A percentile compares a stretch with the other conserved stretches of the same genome.
Conservation (phyloP, 2,113 vertebrate genomes). For the Hoplias malabaricus region DNA sequence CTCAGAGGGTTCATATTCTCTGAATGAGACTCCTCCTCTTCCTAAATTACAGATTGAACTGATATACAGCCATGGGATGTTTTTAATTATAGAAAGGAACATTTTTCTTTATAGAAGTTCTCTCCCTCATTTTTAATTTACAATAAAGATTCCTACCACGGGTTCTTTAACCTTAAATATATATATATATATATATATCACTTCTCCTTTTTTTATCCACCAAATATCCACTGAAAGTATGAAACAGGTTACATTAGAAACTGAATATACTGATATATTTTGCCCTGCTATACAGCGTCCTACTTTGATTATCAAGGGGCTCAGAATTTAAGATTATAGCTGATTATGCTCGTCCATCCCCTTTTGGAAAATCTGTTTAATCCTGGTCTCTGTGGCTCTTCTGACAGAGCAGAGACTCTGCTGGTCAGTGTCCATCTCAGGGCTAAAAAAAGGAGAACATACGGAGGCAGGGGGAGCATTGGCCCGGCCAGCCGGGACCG, state of each 20-base stretch:
- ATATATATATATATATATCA: too few relatives aligned
- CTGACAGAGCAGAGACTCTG: slow-evolving; percentile 66
- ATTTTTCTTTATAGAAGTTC: too few relatives aligned
- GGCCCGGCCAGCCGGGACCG: slow-evolving; percentile 64
- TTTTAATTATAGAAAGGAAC: too few relatives aligned
- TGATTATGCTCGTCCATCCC: slow-evolving; percentile 73
- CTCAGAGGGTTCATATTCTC: slow-evolving; percentile 43
- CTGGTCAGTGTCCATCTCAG: slow-evolving; percentile 65
- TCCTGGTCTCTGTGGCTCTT: slow-evolving; percentile 71
- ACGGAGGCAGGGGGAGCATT: slow-evolving; percentile 75
- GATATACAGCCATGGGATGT: slow-evolving; percentile 52
- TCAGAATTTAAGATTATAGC: slow-evolving; percentile 78
- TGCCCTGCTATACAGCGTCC: slow-evolving; percentile 54
- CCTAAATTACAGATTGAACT: slow-evolving; percentile 57
- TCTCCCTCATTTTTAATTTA: too few relatives aligned
- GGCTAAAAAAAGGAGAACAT: slow-evolving; percentile 76
- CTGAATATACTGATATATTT: too few relatives aligned
- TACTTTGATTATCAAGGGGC: slow-evolving; percentile 70
- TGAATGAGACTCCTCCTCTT: slow-evolving; percentile 48
- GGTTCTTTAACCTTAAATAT: too few relatives aligned
- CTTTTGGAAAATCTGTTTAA: slow-evolving; percentile 73
- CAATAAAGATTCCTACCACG: too few relatives aligned
- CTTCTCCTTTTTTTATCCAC: too few relatives aligned
- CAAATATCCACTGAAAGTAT: too few relatives aligned
- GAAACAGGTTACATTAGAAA: too few relatives aligned